Percentiles rank a stretch among this genome's conserved stretches.
Conservation (phyloP, 1,140 invertebrate genomes). For the Scaptomyza pallida region DNA sequence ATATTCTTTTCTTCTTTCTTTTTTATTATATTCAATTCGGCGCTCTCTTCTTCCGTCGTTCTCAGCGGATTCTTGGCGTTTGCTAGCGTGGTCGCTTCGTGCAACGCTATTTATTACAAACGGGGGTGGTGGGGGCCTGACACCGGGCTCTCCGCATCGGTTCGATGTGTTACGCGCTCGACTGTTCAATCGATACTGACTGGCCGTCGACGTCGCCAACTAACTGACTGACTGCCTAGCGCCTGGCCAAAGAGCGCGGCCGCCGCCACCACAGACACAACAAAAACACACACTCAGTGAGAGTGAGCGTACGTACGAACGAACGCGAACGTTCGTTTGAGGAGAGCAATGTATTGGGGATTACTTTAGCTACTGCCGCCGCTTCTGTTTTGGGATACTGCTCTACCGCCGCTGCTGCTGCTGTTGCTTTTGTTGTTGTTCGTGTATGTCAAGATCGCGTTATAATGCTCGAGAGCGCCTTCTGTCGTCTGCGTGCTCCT, state of each 20-base stretch:
- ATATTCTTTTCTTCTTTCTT: conserved; percentile 6
- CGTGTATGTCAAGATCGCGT: conserved; percentile 58
- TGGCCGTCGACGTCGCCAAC: conserved; percentile 29
- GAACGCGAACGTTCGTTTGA: conserved; percentile 7
- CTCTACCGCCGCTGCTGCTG: no score
- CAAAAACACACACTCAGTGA: conserved; percentile 1
- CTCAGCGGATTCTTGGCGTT: conserved; percentile 71
- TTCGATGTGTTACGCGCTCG: conserved; percentile 77
- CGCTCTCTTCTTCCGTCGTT: conserved; percentile 57
- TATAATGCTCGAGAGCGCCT: conserved; percentile 50
- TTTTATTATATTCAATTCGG: conserved; percentile 12
- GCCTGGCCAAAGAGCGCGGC: conserved; percentile 15
- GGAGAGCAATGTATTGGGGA: conserved; percentile 18
- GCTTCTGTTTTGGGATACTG: conserved; percentile 1
- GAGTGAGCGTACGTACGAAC: conserved; percentile 3
- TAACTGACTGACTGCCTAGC: conserved; percentile 33
- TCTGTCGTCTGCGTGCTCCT: conserved; percentile 1
- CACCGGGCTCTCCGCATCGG: conserved; percentile 61
- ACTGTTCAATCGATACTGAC: conserved; percentile 76
- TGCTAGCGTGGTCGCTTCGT: conserved; percentile 68
- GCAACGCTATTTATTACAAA: conserved; percentile 78
- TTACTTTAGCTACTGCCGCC: neutral
- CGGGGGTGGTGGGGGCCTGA: conserved; percentile 43
- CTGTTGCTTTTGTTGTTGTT: conserved; percentile 27
- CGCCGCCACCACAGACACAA: no score